Percentiles rank a stretch among this genome's conserved stretches.
phyloP scores from a whole-genome alignment of 2,113 vertebrate species.

The Corythoichthys intestinalis region DNA sequence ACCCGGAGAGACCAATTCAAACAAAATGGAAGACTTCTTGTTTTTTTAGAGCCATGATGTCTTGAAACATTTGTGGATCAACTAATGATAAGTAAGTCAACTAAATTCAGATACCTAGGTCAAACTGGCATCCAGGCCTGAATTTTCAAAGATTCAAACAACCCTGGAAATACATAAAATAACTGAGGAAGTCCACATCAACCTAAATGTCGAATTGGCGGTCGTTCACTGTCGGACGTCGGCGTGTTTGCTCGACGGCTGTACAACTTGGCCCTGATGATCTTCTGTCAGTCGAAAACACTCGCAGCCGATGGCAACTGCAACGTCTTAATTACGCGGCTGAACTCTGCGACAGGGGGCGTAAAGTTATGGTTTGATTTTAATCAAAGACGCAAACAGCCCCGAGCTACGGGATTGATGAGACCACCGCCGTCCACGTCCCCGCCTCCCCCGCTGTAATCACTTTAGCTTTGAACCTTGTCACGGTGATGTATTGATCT shows the following conservation, averaged over 20 bases:
- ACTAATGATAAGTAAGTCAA: no score
- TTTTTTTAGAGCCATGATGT: no score
- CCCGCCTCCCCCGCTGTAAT: neutral
- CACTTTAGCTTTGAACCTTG: slow-evolving; percentile 6
- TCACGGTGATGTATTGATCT: slow-evolving; percentile 3
- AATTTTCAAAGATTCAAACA: neutral
- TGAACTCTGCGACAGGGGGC: neutral
- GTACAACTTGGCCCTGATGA: neutral
- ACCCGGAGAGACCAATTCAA: no score
- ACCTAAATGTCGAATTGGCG: neutral
- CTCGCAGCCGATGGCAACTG: neutral
- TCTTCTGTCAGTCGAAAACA: neutral
- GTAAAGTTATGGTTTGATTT: slow-evolving; percentile 1
- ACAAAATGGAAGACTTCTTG: no score
- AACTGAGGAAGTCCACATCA: neutral
- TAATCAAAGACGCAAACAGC: slow-evolving; percentile 1
- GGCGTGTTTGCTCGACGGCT: neutral
- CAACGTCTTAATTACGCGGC: neutral
- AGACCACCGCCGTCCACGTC: neutral
- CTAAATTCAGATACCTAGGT: no score
- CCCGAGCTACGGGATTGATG: neutral
- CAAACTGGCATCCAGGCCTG: no score
- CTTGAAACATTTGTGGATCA: no score
- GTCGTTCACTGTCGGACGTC: neutral
- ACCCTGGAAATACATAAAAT: neutral